Evolutionary conservation across 2,797 vertebrate genomes (phyloP), one percentile per base, ranked within the genome.

Genomic region (Karalla daura): DNA sequence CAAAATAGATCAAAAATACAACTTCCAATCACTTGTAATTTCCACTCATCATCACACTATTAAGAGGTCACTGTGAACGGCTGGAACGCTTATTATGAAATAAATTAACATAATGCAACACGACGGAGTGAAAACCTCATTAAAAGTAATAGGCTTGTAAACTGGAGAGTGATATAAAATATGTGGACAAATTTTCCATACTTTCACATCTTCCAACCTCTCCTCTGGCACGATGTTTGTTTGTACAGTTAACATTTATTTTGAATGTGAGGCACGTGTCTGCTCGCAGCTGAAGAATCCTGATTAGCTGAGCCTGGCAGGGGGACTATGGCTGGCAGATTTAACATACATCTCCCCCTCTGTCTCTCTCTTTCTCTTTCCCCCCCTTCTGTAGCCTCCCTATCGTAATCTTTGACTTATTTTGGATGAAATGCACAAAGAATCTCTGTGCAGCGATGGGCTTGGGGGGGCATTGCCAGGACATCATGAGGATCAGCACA

Each of bases 401-500:
- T 33, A 15, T 36, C 39, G 28, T 43, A 50, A 40, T 55, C 18
- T 72, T 60, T 51, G 9, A 53, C 53, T 67, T 66, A 36, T 71
- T 80, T 69, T 60, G 13, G 61, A 50, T 65, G 10, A 63, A 51
- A 74, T 55, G 59, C 60, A 86, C 84, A 87, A 84, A 85, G 81
- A 73, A 60, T 73, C 20, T 82, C 63, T 81, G 64, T 76, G 74
- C 30, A 24, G 51, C 5, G 41, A 20, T 13, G 15, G 39, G 4
- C 56, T n/a, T 0, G 10, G 10, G 27, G 40, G 40, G 13, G 13
- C 18, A 33, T 1, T 35, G 70, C 58, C 63, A 71, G 70, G 51
- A 59, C 37, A 80, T 85, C 86, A 89, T 66, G 63, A 85, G 87
- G 49, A 75, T 60, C 50, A 18, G 70, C 80, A 67, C 81, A 84